phyloP scores from a whole-genome alignment of 2,888 invertebrate species.

The Tetanocera ferruginea region DNA sequence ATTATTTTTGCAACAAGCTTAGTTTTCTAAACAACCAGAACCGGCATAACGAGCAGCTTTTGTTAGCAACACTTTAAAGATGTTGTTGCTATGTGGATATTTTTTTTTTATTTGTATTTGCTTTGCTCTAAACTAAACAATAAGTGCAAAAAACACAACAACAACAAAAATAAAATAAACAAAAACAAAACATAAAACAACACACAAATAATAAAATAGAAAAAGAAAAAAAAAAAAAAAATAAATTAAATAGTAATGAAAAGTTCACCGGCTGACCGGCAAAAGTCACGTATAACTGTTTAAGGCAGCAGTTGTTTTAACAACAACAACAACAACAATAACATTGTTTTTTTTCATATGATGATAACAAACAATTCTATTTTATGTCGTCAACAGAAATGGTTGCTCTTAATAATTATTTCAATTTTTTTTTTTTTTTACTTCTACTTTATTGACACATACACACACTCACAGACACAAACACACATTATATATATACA shows the following conservation, averaged over 20 bases:
- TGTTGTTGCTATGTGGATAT: too few species aligned
- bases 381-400: slow-evolving; percentile 2
- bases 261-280: neutral
- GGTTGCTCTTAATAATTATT: neutral
- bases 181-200: neutral
- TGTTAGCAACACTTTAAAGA: too few species aligned
- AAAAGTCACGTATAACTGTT: slow-evolving; percentile 9
- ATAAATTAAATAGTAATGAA: slow-evolving; percentile 2
- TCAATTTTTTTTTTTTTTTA: neutral
- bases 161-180: neutral
- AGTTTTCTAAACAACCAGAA: too few species aligned
- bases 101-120: too few species aligned
- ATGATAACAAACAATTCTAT: neutral
- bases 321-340: slow-evolving; percentile 2
- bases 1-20: too few species aligned
- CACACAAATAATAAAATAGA: neutral
- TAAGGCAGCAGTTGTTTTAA: neutral
- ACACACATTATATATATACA: too few species aligned
- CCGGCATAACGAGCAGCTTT: too few species aligned
- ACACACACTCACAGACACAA: too few species aligned
- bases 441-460: too few species aligned
- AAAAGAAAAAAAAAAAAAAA: neutral
- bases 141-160: neutral
- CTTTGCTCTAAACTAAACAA: neutral
- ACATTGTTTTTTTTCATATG: neutral